A percentile compares a stretch with the other conserved stretches of the same genome.
Conservation (phyloP, 37 sponge, comb jelly and placozoan species). For the Bolinopsis microptera region DNA sequence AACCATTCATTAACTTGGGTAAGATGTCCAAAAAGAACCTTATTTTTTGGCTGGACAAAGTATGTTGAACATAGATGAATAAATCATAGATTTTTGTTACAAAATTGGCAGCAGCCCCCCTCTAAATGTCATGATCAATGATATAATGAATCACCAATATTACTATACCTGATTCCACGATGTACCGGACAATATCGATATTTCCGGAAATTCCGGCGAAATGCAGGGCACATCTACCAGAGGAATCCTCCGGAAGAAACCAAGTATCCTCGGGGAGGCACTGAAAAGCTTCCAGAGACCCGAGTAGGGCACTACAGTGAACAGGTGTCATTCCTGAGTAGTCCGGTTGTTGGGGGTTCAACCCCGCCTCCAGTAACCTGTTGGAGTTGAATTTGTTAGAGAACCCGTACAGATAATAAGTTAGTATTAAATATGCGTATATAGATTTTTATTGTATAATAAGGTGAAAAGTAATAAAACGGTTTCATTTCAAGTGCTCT, state of each 20-base stretch:
- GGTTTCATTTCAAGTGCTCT: no score
- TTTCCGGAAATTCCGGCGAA: background rate
- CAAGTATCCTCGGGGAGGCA: background rate
- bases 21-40: no score
- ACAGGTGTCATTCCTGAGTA: background rate
- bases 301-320: background rate
- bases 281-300: background rate
- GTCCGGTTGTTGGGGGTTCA: background rate
- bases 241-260: background rate
- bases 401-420: no score
- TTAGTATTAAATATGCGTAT: no score
- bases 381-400: background rate
- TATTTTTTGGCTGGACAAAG: no score
- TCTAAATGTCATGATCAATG: no score
- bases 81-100: no score
- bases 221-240: background rate
- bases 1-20: background rate
- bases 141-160: no score
- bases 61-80: no score
- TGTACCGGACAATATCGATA: background rate
- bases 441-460: no score
- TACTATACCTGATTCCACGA: background rate
- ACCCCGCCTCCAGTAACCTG: background rate
- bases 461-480: no score
- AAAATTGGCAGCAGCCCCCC: no score